Percentiles rank a stretch among this genome's conserved stretches.
phyloP scores from a whole-genome alignment of 2,888 invertebrate genomes.

The Bhutanitis thaidina region DNA sequence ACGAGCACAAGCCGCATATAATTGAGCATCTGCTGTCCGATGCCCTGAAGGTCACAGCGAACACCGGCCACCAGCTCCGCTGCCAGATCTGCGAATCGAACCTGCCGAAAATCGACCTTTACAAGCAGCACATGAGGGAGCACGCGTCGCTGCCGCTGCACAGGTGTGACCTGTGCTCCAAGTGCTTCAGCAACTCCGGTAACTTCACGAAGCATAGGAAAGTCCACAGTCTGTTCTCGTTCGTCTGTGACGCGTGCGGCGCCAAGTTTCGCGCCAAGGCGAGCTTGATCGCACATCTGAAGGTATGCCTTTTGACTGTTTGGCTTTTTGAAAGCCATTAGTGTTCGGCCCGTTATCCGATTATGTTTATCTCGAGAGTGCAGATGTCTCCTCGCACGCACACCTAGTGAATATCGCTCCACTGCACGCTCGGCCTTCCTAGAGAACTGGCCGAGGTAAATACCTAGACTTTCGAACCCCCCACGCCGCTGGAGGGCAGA shows the following conservation, averaged over 20 bases:
- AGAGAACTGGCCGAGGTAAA: too few relatives aligned
- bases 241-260: conserved; percentile 46
- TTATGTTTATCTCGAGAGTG: too few relatives aligned
- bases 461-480: too few relatives aligned
- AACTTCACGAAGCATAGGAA: conserved; percentile 67
- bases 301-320: too few relatives aligned
- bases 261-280: conserved; percentile 48
- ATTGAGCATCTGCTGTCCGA: conserved; percentile 53
- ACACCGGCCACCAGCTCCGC: conserved; percentile 1
- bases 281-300: conserved; percentile 40
- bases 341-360: too few relatives aligned
- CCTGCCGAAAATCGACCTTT: conserved; percentile 22
- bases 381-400: too few relatives aligned
- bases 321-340: too few relatives aligned
- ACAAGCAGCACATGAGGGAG: conserved; percentile 51
- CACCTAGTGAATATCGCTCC: too few relatives aligned
- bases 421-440: too few relatives aligned
- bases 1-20: conserved; percentile 47
- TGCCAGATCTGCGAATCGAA: conserved; percentile 39
- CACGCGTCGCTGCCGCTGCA: conserved; percentile 52
- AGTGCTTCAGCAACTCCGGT: conserved; percentile 58
- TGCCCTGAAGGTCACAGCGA: conserved; percentile 29
- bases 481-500: too few relatives aligned
- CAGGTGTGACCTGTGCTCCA: conserved; percentile 50
- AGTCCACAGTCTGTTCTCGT: conserved; percentile 44